phyloP scores from a whole-genome alignment of 2,797 vertebrate species.

The Xiphophorus birchmanni region DNA sequence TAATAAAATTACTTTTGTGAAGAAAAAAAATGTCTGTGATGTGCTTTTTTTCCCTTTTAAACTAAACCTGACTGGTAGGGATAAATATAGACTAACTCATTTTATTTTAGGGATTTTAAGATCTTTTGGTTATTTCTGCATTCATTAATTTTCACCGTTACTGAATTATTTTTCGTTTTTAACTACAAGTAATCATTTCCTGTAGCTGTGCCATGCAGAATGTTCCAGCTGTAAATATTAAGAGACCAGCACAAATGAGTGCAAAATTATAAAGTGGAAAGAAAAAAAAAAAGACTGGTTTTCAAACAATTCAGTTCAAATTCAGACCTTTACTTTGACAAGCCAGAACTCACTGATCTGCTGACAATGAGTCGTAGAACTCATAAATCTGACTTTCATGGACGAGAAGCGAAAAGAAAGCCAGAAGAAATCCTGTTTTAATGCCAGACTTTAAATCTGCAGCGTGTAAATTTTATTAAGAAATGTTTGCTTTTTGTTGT shows the following conservation, averaged over 20 bases:
- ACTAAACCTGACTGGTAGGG: no score
- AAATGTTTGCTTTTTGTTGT: no score
- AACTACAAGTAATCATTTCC: neutral
- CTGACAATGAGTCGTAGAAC: neutral
- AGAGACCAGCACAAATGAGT: neutral
- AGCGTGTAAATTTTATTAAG: no score
- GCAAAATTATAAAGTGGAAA: neutral
- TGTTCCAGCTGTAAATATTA: neutral
- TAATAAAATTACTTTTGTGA: conserved; percentile 77
- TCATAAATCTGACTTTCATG: neutral
- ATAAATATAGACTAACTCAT: neutral
- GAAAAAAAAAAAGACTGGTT: neutral
- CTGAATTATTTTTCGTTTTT: neutral
- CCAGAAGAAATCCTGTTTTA: neutral
- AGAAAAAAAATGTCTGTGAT: neutral
- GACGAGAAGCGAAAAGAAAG: neutral
- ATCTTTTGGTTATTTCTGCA: neutral
- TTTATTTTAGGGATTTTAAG: neutral
- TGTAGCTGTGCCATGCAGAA: neutral
- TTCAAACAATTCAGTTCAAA: neutral
- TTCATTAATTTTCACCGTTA: neutral
- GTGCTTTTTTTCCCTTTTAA: neutral
- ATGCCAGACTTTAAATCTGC: no score
- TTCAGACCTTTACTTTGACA: neutral
- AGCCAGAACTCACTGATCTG: neutral